Evolutionary conservation across 1,140 invertebrate species (phyloP).

Genomic region (Stenopsyche tienmushanensis): DNA sequence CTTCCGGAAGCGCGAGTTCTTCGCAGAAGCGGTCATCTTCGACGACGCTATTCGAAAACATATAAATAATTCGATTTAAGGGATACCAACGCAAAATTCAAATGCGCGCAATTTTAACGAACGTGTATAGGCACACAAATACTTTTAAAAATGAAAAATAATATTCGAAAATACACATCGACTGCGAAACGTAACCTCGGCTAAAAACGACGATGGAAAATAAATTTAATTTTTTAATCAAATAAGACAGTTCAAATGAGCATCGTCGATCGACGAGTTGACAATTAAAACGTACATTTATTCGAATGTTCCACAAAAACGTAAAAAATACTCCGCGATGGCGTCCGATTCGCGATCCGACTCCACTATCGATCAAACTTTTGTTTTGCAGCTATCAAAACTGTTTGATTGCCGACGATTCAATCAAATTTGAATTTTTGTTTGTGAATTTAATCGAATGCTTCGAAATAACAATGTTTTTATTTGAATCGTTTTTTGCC

Average conservation of each 20-base stretch:
- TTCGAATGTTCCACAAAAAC: neutral
- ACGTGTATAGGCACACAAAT: neutral
- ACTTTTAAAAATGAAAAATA: neutral
- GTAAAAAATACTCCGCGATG: neutral
- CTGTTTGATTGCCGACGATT: neutral
- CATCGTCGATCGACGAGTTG: too few relatives aligned
- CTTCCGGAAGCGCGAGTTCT: constrained; percentile 51
- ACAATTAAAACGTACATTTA: too few relatives aligned
- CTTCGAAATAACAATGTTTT: neutral
- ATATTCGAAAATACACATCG: too few relatives aligned
- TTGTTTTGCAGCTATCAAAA: neutral
- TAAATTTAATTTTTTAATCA: too few relatives aligned
- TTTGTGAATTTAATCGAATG: neutral
- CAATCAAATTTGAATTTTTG: neutral
- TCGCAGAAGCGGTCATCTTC: neutral
- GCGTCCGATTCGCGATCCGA: too few relatives aligned
- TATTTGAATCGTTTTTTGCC: too few relatives aligned
- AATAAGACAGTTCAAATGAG: too few relatives aligned
- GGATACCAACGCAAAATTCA: neutral
- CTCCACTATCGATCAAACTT: too few relatives aligned
- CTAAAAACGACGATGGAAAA: too few relatives aligned
- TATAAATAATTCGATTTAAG: neutral
- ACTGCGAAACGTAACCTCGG: too few relatives aligned
- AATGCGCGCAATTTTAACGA: neutral
- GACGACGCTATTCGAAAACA: neutral